These are phyloP conservation scores for Drosophila micromelanica DNA, from an alignment of 1,140 invertebrate genomes.

Conservation along the genomic window DNA sequence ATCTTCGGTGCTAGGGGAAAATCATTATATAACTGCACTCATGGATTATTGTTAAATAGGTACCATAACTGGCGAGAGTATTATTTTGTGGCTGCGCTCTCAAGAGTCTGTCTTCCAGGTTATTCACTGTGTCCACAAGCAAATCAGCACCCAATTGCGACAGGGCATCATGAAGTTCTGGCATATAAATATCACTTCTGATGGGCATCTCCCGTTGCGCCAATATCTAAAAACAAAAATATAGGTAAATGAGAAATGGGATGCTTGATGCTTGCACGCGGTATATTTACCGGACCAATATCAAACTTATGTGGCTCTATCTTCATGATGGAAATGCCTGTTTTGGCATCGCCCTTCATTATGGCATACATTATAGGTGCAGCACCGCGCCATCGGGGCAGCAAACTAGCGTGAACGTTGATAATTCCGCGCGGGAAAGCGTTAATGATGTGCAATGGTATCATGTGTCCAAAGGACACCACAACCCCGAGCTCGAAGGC, in stretches of 20 bases:
- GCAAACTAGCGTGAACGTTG: slow-evolving; percentile 95
- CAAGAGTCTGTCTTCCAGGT: slow-evolving; percentile 87
- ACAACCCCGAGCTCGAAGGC: slow-evolving; percentile 89
- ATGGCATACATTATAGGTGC: slow-evolving; percentile 85
- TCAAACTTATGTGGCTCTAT: slow-evolving; percentile 95
- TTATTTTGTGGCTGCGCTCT: slow-evolving; percentile 87
- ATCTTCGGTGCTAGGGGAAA: slow-evolving; percentile 89
- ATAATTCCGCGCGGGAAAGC: slow-evolving; percentile 91
- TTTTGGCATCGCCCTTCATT: slow-evolving; percentile 91
- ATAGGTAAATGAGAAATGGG: neutral
- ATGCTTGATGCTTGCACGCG: neutral
- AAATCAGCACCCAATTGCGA: slow-evolving; percentile 89
- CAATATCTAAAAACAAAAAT: slow-evolving; percentile 87
- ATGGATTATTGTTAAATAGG: slow-evolving; percentile 20
- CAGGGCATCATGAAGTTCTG: slow-evolving; percentile 88
- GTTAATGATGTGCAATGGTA: slow-evolving; percentile 87
- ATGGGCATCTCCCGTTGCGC: slow-evolving; percentile 88
- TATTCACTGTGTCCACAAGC: slow-evolving; percentile 87
- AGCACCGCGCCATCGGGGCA: slow-evolving; percentile 97
- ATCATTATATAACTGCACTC: neutral
- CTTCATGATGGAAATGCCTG: slow-evolving; percentile 95
- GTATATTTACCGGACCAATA: slow-evolving; percentile 87
- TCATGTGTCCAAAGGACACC: slow-evolving; percentile 90
- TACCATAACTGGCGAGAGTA: slow-evolving; percentile 89
- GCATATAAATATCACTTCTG: slow-evolving; percentile 87